Base-by-base conservation (phyloP, 2,888 invertebrate species). In the Caenorhabditis angaria region DNA sequence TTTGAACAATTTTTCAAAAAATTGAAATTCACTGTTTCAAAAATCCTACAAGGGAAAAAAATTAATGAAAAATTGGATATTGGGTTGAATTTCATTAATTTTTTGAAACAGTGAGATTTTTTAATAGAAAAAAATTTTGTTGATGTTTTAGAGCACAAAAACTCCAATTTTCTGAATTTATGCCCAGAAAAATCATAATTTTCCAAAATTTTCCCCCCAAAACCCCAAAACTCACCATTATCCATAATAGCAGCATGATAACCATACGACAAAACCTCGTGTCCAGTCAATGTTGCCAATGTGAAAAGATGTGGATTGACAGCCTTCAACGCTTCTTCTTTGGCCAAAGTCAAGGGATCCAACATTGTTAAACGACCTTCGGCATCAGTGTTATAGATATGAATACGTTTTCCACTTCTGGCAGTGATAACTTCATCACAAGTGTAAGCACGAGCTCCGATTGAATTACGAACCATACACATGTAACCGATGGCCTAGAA, bases 331-430 rank as follows among this genome's bases (percentile, higher is more conserved):
- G 78, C 82, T 55, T 80, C 75, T 61, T 86, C 86, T 41, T 78
- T 78, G 57, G 81, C 78, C 20, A 76, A 63, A 22, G 86, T 83
- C 41, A 86, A 72, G 20, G 86, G 85, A 64, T 87, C 86, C 20
- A 86, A 76, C 86, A 86, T 86, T 18, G 93, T 93, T 93, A 95
- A 92, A 66, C 95, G 91, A 1, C 96, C 96, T 89, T 97, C 96
- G 59, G 95, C 95, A 90, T 97, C 96, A 3, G 96, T 96, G 89
- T 97, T 96, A 64, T 93, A 93, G 57, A 97, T 91, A 67, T 95
- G 91, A 61, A 95, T 92, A 70, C 94, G 90, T n/a, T 91, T 91
- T 4, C 94, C 94, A 76, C 93, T 92, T 65, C 95, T 91, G 6
- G 83, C 71, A 2, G 65, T 82, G 64, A 82, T 78, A 12, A 96